These are phyloP conservation scores for Apis florea DNA, from an alignment of 1,140 invertebrate genomes.

Conservation along the genomic window DNA sequence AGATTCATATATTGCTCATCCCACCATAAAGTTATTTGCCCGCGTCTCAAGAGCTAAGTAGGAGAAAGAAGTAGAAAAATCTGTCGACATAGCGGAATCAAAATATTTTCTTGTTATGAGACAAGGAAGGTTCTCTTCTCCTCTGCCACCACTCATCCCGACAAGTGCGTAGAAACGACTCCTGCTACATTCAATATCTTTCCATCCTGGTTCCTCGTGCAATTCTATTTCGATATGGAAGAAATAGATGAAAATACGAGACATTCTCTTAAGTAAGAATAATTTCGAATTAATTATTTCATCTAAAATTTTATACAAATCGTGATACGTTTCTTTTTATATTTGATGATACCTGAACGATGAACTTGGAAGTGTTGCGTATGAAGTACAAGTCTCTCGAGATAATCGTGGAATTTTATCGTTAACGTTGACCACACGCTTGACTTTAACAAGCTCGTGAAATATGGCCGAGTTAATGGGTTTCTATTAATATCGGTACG, in stretches of 20 bases:
- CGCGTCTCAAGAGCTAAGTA: not conserved
- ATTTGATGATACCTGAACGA: not conserved
- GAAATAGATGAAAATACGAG: not conserved
- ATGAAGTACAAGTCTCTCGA: slow-evolving; percentile 2
- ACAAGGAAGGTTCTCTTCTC: not conserved
- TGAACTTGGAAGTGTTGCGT: not conserved
- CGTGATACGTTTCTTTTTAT: too few relatives aligned
- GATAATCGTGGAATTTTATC: slow-evolving; percentile 24
- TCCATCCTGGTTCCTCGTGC: slow-evolving; percentile 12
- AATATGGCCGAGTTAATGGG: slow-evolving; percentile 23
- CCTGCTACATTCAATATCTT: slow-evolving; percentile 38
- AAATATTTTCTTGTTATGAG: slow-evolving; percentile 19
- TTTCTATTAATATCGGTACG: slow-evolving; percentile 35
- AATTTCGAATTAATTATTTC: too few relatives aligned
- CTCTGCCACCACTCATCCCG: not conserved
- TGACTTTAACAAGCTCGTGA: slow-evolving; percentile 36
- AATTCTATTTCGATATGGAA: slow-evolving; percentile 21
- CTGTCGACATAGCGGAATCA: slow-evolving; percentile 29
- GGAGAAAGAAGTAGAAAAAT: slow-evolving; percentile 9
- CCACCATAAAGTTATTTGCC: slow-evolving; percentile 31
- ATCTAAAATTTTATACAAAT: too few relatives aligned
- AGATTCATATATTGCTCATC: slow-evolving; percentile 5
- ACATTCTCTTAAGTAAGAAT: not conserved
- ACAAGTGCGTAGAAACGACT: slow-evolving; percentile 39
- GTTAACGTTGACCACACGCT: slow-evolving; percentile 28